phyloP scores from a whole-genome alignment of 30 jellyfish, hydroid and myxozoan species.

The Aurelia aurita complex sp. Pacific region DNA sequence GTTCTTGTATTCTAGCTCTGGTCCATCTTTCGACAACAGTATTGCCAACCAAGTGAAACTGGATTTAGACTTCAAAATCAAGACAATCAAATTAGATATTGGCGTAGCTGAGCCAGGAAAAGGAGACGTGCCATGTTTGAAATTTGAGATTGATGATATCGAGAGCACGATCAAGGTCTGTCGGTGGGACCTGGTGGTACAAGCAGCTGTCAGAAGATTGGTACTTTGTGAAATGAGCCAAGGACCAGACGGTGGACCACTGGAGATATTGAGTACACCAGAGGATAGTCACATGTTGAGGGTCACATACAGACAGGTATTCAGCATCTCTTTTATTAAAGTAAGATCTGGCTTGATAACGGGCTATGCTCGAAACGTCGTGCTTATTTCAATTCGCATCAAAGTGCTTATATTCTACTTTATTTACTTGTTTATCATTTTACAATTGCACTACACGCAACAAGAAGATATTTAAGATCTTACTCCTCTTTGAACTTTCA shows the following conservation, averaged over 20 bases:
- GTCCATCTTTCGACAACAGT: conserved; percentile 72
- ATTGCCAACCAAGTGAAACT: conserved; percentile 95
- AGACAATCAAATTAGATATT: conserved; percentile 59
- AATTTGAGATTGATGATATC: conserved; percentile 66
- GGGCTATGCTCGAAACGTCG: too few relatives aligned
- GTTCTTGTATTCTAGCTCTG: conserved; percentile 17
- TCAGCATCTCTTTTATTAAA: not conserved
- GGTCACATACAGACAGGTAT: conserved; percentile 80
- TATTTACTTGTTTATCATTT: too few relatives aligned
- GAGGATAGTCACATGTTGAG: conserved; percentile 72
- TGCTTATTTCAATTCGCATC: too few relatives aligned
- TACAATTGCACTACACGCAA: too few relatives aligned
- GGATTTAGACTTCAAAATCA: conserved; percentile 72
- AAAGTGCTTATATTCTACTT: too few relatives aligned
- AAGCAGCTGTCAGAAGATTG: conserved; percentile 80
- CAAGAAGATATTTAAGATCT: too few relatives aligned
- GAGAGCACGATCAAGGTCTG: conserved; percentile 73
- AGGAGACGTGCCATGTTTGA: conserved; percentile 70
- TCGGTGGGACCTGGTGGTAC: conserved; percentile 92
- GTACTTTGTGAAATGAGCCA: conserved; percentile 81
- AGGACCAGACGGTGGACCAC: conserved; percentile 79
- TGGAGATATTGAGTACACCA: conserved; percentile 87
- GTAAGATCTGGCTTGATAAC: too few relatives aligned
- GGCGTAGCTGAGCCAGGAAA: conserved; percentile 36
- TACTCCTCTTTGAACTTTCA: too few relatives aligned